Conservation (phyloP, 2,888 invertebrate genomes). For the Lepidonotus clava region DNA sequence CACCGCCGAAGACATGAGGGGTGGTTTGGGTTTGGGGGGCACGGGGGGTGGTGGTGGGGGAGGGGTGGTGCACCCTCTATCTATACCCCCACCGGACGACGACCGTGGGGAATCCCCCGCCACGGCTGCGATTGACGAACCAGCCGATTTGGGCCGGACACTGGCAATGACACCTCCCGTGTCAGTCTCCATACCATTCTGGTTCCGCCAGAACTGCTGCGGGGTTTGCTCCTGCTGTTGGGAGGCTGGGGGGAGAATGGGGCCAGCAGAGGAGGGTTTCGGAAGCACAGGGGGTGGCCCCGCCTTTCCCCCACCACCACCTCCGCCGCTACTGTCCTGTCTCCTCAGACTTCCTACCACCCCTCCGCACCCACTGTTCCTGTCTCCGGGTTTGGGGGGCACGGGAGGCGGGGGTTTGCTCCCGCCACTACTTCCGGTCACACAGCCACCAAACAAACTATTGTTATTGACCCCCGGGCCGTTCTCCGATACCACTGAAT, state of each 20-base stretch:
- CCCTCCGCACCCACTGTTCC: neutral
- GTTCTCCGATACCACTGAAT: no score
- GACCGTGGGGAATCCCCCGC: slow-evolving; percentile 25
- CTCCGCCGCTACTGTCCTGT: neutral
- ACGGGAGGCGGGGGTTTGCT: slow-evolving; percentile 29
- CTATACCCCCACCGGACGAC: slow-evolving; percentile 25
- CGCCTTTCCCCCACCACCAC: neutral
- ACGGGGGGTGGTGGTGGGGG: neutral
- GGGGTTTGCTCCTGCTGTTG: no score
- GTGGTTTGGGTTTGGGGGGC: neutral
- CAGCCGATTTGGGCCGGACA: slow-evolving; percentile 26
- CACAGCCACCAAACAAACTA: slow-evolving; percentile 20
- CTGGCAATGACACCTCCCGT: neutral
- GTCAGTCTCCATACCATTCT: slow-evolving; percentile 50
- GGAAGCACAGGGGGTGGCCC: neutral
- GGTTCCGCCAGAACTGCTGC: neutral
- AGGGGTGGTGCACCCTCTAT: no score
- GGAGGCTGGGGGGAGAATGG: no score
- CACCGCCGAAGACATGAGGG: slow-evolving; percentile 46
- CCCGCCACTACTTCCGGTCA: neutral
- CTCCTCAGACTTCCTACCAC: no score
- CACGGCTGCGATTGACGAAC: no score
- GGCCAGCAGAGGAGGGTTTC: neutral
- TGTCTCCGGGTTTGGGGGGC: slow-evolving; percentile 28
- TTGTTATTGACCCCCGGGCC: no score